phyloP scores from a whole-genome alignment of 2,113 vertebrate genomes.

The Trogon melanurus region DNA sequence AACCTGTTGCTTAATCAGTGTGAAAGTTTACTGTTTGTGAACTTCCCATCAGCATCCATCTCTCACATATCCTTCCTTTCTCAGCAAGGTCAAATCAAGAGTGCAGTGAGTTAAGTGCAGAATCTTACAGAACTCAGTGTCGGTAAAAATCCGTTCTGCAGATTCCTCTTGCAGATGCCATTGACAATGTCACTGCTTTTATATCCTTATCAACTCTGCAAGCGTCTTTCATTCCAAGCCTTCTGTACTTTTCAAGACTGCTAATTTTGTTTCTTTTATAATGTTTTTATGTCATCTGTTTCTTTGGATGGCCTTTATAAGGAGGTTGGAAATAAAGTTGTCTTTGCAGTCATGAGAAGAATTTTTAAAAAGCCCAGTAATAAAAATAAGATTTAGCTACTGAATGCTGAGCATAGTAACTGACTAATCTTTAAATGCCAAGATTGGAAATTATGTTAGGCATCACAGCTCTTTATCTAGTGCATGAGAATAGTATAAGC shows the following conservation, averaged over 20 bases:
- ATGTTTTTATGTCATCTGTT: background rate
- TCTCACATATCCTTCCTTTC: background rate
- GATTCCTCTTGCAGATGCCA: background rate
- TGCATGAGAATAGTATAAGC: background rate
- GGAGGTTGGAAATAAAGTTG: background rate
- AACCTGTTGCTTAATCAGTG: background rate
- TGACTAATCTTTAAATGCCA: background rate
- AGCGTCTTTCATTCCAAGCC: background rate
- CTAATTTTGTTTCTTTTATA: constrained; percentile 8
- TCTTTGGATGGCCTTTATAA: background rate
- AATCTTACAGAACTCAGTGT: background rate
- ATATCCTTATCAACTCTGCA: background rate
- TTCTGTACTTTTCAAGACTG: background rate
- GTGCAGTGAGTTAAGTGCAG: background rate
- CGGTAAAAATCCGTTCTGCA: background rate
- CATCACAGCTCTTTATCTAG: background rate
- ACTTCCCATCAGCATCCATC: background rate
- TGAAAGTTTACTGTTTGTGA: background rate
- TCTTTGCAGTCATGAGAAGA: background rate
- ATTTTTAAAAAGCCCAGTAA: background rate
- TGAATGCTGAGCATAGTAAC: background rate
- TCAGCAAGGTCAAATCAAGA: background rate
- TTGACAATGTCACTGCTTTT: background rate
- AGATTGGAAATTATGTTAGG: background rate
- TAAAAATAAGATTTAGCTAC: background rate